Conservation (phyloP, 2,888 invertebrate genomes). For the Eupithecia inturbata region DNA sequence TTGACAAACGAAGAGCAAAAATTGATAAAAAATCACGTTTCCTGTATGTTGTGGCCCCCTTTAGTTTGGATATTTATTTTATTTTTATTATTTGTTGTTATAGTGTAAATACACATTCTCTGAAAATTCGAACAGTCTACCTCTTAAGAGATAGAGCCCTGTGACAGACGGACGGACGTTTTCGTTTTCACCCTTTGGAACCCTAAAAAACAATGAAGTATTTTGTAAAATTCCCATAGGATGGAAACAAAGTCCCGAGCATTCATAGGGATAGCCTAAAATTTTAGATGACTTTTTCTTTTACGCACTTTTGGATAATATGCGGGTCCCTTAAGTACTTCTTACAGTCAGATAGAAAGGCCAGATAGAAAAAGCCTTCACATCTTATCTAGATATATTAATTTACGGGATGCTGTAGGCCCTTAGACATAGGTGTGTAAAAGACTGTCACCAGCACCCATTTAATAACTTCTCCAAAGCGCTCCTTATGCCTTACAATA, state of each 20-base stretch:
- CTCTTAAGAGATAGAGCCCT: too few species aligned
- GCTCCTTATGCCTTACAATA: neutral
- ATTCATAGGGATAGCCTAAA: slow-evolving; percentile 3
- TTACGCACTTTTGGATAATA: slow-evolving; percentile 3
- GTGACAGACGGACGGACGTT: too few species aligned
- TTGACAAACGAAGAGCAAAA: too few species aligned
- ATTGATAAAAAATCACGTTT: too few species aligned
- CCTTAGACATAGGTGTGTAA: neutral
- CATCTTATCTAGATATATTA: neutral
- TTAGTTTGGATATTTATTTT: too few species aligned
- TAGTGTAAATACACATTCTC: too few species aligned
- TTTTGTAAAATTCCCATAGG: slow-evolving; percentile 4
- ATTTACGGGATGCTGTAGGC: neutral
- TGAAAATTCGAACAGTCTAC: too few species aligned
- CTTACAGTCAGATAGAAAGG: neutral
- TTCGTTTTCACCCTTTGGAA: too few species aligned
- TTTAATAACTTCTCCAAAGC: neutral
- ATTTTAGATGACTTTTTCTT: slow-evolving; percentile 15
- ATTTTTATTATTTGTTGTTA: too few species aligned
- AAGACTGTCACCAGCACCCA: neutral
- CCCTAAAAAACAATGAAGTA: neutral
- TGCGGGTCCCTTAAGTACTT: slow-evolving; percentile 7
- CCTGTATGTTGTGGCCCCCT: too few species aligned
- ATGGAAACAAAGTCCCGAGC: neutral
- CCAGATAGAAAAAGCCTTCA: neutral